These are phyloP conservation scores for Hedya salicella DNA, from an alignment of 2,888 invertebrate species.

Conservation along the genomic window DNA sequence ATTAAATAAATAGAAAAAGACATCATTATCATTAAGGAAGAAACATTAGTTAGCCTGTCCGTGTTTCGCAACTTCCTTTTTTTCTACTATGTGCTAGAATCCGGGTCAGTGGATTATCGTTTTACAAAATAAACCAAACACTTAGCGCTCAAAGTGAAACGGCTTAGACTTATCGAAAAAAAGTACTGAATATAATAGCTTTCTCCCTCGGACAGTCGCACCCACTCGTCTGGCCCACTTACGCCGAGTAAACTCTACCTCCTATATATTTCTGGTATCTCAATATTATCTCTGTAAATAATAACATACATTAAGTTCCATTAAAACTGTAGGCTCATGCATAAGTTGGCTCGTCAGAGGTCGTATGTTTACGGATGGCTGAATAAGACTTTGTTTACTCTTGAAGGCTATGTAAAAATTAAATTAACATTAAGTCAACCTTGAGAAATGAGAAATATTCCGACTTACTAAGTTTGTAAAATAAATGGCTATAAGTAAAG, in stretches of 20 bases:
- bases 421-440: conserved; percentile 26
- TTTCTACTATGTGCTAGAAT: not conserved
- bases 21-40: too few species aligned
- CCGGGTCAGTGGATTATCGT: conserved; percentile 25
- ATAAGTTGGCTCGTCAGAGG: conserved; percentile 4
- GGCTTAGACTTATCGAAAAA: conserved; percentile 34
- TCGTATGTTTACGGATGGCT: conserved; percentile 3
- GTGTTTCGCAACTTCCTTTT: not conserved
- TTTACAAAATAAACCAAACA: conserved; percentile 28
- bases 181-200: conserved; percentile 29
- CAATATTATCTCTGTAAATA: conserved; percentile 43
- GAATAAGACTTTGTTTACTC: conserved; percentile 24
- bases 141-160: conserved; percentile 19
- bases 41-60: too few species aligned
- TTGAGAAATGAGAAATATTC: conserved; percentile 11
- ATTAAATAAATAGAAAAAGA: too few species aligned
- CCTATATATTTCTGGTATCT: conserved; percentile 29
- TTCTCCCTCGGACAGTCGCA: conserved; percentile 39
- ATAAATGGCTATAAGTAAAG: not conserved
- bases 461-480: conserved; percentile 1
- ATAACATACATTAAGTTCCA: conserved; percentile 36
- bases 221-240: conserved; percentile 36
- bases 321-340: conserved; percentile 26
- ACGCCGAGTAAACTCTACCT: conserved; percentile 32
- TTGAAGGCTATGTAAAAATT: conserved; percentile 8